Evolutionary conservation across 2,888 invertebrate genomes (phyloP).

Genomic region (Melikaiella ostensackeni): DNA sequence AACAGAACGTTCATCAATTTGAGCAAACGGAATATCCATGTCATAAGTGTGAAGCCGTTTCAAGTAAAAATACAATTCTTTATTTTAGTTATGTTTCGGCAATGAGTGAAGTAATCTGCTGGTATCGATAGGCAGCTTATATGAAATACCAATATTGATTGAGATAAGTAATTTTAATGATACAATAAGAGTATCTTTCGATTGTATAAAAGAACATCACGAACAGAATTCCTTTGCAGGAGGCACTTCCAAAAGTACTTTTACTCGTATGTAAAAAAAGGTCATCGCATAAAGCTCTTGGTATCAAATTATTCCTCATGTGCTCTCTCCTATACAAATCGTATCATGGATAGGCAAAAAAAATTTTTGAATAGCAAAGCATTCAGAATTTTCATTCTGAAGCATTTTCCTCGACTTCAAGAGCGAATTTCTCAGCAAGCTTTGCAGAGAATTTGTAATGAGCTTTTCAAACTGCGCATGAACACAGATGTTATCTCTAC

Average conservation of each 20-base stretch:
- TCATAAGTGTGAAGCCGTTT: too few relatives aligned
- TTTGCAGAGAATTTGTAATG: constrained; percentile 9
- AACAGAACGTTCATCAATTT: too few relatives aligned
- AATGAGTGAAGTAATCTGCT: too few relatives aligned
- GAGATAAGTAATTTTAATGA: too few relatives aligned
- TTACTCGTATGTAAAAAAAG: constrained; percentile 8
- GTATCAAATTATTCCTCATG: constrained; percentile 23
- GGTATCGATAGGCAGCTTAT: too few relatives aligned
- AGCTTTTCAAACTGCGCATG: background rate
- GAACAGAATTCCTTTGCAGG: background rate
- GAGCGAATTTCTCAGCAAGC: background rate
- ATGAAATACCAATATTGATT: too few relatives aligned
- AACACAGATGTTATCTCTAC: background rate
- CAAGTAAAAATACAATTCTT: too few relatives aligned
- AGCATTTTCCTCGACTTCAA: constrained; percentile 8
- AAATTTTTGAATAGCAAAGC: constrained; percentile 10
- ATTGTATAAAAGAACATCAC: too few relatives aligned
- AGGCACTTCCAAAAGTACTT: background rate
- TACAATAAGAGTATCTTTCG: too few relatives aligned
- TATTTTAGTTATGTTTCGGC: too few relatives aligned
- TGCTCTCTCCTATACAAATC: background rate
- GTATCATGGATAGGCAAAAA: constrained; percentile 12
- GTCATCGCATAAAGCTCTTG: background rate
- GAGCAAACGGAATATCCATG: too few relatives aligned
- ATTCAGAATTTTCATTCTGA: constrained; percentile 25